Base-by-base conservation (phyloP, 2,797 vertebrate genomes). In the Coluber constrictor region DNA sequence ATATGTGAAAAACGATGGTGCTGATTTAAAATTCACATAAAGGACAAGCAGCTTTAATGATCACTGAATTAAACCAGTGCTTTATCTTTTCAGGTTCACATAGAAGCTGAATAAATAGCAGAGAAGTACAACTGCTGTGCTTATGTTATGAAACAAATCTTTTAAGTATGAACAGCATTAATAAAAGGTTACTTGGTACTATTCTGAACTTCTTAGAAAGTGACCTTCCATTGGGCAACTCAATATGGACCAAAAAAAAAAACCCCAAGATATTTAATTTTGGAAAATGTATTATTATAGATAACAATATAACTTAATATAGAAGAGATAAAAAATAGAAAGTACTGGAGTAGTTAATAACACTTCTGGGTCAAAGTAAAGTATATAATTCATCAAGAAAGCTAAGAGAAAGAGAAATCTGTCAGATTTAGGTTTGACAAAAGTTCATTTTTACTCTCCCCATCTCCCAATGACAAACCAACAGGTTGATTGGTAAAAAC, bases 391-490 rank as follows among this genome's bases (percentile, higher is more conserved):
- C 86, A 12, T 95, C 60, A 12, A 89, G 59, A 86, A 91, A 60
- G 63, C 89, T 90, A 93, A 91, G 47, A 47, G 90, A 54, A 90
- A 56, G 32, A 54, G 92, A 37, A 93, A 97, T 92, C 87, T 94
- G 47, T 86, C 95, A 18, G 92, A 70, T 86, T 92, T 90, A 83
- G 54, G 87, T 37, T 87, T 93, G 89, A 93, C 94, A 95, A 95
- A 93, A 94, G n/a, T 20, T 94, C 91, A 94, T 95, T 95, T 92
- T 59, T 83, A 61, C 87, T 93, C n/a, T 27, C 20, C 16, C 94
- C 94, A 10, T 11, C 5, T 37, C 16, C 51, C 1, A 5, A 55
- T n/a, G 61, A 86, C 0, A 0, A 94, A 63, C 29, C 3, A 61
- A 79, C 95, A 89, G 54, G 61, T 92, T 94, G 25, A 74, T 43